Percentiles rank a stretch among this genome's conserved stretches.
Conservation (phyloP, 2,888 invertebrate genomes). For the Tenthredo amoena region DNA sequence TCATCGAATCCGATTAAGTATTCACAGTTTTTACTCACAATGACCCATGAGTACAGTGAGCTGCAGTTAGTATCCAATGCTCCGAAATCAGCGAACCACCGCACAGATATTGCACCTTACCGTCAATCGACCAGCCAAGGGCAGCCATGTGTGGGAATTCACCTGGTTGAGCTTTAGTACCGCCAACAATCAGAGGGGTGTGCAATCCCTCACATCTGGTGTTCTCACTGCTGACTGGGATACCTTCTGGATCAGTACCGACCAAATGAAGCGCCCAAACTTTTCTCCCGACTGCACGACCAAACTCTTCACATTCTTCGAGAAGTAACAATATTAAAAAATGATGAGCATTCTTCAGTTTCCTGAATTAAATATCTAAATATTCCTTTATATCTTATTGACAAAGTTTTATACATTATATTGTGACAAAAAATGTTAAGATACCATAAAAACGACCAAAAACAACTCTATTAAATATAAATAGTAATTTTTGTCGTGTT, state of each 20-base stretch:
- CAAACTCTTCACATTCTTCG: constrained; percentile 50
- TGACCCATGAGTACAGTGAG: constrained; percentile 66
- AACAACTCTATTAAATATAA: too few species aligned
- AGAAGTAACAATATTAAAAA: background rate
- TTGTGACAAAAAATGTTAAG: background rate
- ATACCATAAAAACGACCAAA: too few species aligned
- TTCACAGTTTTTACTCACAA: constrained; percentile 17
- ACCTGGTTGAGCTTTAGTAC: constrained; percentile 12
- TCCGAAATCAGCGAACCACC: constrained; percentile 71
- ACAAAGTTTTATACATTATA: background rate
- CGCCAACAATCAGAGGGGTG: constrained; percentile 47
- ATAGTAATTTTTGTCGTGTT: background rate
- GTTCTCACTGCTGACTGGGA: background rate
- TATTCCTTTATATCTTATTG: too few species aligned
- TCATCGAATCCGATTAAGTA: background rate
- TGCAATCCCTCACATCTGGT: constrained; percentile 13
- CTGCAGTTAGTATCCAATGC: constrained; percentile 70
- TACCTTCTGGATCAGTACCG: constrained; percentile 1
- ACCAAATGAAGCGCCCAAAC: constrained; percentile 34
- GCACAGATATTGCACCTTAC: constrained; percentile 66
- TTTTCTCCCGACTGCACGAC: constrained; percentile 19
- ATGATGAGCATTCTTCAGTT: background rate
- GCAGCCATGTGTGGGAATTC: constrained; percentile 73
- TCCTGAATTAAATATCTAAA: background rate
- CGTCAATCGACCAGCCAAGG: constrained; percentile 64